These are phyloP conservation scores for Rachycentron canadum DNA, from an alignment of 2,797 vertebrate species.

Conservation along the genomic window DNA sequence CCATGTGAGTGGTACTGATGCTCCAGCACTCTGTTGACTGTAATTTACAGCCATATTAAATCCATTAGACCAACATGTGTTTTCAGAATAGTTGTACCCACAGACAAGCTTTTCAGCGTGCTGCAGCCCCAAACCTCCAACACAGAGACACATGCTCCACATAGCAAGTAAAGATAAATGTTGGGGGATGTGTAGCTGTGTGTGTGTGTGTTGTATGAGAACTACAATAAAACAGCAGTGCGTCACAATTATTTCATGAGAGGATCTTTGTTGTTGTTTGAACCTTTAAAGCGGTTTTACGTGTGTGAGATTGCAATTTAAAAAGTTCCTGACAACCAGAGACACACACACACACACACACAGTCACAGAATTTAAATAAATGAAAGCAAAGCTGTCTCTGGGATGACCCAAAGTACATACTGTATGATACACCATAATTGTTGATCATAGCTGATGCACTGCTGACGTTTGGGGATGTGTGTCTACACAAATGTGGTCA, in stretches of 20 bases:
- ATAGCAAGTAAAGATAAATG: slow-evolving; percentile 25
- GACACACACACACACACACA: not conserved
- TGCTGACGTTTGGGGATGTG: slow-evolving; percentile 1
- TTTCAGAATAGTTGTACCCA: slow-evolving; percentile 65
- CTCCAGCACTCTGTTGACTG: slow-evolving; percentile 61
- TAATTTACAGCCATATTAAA: slow-evolving; percentile 81
- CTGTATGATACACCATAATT: not conserved
- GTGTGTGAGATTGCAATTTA: not conserved
- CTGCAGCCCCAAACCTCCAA: slow-evolving; percentile 62
- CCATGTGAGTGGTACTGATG: slow-evolving; percentile 69
- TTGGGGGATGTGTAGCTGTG: not conserved
- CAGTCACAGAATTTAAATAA: not conserved
- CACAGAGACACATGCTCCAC: slow-evolving; percentile 39
- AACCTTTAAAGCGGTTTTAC: slow-evolving; percentile 20
- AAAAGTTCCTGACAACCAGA: not conserved
- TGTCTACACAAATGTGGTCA: not conserved
- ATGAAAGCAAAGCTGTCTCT: not conserved
- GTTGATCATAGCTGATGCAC: not conserved
- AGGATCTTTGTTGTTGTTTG: slow-evolving; percentile 7
- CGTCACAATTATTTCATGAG: slow-evolving; percentile 20
- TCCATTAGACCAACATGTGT: slow-evolving; percentile 81
- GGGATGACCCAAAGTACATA: slow-evolving; percentile 18
- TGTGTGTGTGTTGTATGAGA: not conserved
- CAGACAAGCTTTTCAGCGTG: slow-evolving; percentile 62
- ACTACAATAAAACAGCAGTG: not conserved